Percentiles rank a stretch among this genome's conserved stretches.
phyloP scores from a whole-genome alignment of 2,888 invertebrate species.

The Choristoneura rosaceana region DNA sequence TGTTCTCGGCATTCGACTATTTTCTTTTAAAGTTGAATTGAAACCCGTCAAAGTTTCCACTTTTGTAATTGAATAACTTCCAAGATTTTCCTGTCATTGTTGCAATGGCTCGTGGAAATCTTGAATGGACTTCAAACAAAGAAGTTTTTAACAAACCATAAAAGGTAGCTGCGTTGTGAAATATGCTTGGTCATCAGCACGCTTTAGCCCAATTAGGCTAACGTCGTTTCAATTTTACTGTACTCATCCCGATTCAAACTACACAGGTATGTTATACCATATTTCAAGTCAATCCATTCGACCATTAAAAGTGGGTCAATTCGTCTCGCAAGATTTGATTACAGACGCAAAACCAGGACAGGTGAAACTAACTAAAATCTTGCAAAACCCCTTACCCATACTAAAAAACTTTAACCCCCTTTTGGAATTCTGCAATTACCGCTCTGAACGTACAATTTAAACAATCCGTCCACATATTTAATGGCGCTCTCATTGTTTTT shows the following conservation, averaged over 20 bases:
- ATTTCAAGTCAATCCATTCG: no score
- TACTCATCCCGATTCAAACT: no score
- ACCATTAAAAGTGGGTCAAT: no score
- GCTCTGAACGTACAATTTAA: background rate
- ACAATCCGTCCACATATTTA: conserved; percentile 5
- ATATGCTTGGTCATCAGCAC: background rate
- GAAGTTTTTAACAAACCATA: conserved; percentile 21
- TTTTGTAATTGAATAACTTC: conserved; percentile 42
- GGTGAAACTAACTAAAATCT: no score
- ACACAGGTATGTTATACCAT: no score
- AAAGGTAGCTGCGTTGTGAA: background rate
- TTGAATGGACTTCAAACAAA: conserved; percentile 12
- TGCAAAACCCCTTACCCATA: background rate
- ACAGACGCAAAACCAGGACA: no score
- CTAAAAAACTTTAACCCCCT: background rate
- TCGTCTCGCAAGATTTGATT: no score
- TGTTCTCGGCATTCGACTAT: conserved; percentile 30
- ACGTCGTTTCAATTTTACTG: no score
- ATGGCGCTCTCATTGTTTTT: conserved; percentile 23
- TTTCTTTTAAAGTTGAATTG: conserved; percentile 41
- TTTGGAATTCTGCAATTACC: background rate
- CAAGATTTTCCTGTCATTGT: conserved; percentile 35
- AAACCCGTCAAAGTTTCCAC: conserved; percentile 39
- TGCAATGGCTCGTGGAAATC: conserved; percentile 20
- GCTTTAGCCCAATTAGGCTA: no score